phyloP scores from a whole-genome alignment of 1,140 invertebrate species.

The Zaprionus lachaisei region DNA sequence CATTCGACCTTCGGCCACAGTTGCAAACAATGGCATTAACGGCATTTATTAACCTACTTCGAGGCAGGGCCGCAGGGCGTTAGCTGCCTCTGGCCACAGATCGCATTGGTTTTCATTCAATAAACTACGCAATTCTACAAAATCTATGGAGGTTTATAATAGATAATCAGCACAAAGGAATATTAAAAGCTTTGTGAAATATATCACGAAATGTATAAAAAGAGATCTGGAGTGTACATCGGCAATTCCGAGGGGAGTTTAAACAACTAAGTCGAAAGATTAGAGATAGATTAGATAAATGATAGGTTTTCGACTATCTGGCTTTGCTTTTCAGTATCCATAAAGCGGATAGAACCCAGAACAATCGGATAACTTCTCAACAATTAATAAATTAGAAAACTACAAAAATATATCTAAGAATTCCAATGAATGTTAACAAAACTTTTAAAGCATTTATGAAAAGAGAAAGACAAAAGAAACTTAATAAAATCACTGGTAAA shows the following conservation, averaged over 20 bases:
- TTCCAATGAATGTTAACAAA: neutral
- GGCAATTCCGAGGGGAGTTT: too few relatives aligned
- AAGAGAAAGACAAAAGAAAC: neutral
- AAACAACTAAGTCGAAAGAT: too few relatives aligned
- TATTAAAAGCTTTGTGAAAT: neutral
- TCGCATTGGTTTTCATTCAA: neutral
- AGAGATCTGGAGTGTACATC: neutral
- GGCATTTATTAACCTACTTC: slow-evolving; percentile 8
- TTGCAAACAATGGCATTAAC: slow-evolving; percentile 18
- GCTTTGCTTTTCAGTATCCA: neutral
- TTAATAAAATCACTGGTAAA: neutral
- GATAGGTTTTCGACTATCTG: neutral
- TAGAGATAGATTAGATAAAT: neutral
- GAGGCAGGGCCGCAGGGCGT: neutral
- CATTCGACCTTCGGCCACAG: neutral
- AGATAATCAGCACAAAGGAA: neutral
- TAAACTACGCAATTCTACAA: neutral
- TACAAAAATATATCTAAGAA: neutral
- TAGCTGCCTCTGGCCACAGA: slow-evolving; percentile 8
- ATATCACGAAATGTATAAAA: neutral
- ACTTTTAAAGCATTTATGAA: too few relatives aligned
- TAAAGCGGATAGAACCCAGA: neutral
- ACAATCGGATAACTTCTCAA: neutral
- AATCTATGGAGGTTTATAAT: neutral
- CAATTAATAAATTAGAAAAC: neutral